phyloP scores from a whole-genome alignment of 2,113 vertebrate species.

The Mesocricetus auratus region DNA sequence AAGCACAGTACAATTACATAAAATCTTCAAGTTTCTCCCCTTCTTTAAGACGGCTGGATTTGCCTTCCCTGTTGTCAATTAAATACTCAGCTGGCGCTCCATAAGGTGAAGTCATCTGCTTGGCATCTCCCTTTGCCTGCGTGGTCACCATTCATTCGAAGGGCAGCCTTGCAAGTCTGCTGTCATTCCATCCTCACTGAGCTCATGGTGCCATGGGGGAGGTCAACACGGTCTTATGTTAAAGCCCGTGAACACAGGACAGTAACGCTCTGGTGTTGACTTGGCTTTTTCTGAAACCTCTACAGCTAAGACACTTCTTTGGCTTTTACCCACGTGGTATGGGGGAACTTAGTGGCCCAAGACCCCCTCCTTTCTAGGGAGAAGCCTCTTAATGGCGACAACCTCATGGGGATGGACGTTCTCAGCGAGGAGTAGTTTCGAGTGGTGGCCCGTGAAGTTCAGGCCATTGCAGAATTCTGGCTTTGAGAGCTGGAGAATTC shows the following conservation, averaged over 20 bases:
- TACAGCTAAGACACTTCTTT: not conserved
- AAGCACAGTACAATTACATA: not conserved
- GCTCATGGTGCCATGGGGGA: not conserved
- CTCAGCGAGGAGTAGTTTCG: not conserved
- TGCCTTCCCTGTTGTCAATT: not conserved
- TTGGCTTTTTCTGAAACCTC: not conserved
- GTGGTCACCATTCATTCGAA: not conserved
- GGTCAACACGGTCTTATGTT: not conserved
- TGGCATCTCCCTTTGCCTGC: not conserved
- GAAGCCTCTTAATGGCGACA: not conserved
- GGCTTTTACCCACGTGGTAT: not conserved
- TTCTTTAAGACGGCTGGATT: not conserved
- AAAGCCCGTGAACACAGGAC: not conserved
- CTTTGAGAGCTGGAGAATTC: not conserved
- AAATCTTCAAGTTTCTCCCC: not conserved
- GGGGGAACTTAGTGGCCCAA: not conserved
- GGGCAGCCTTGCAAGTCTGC: too few species aligned
- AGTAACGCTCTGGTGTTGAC: not conserved
- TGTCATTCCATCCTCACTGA: not conserved
- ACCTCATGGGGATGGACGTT: not conserved
- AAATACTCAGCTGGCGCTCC: not conserved
- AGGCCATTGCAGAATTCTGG: not conserved
- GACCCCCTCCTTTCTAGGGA: not conserved
- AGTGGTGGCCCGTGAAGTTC: not conserved
- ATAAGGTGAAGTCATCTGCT: not conserved